Conservation (phyloP, 2,113 vertebrate species). For the Hiodon alosoides region DNA sequence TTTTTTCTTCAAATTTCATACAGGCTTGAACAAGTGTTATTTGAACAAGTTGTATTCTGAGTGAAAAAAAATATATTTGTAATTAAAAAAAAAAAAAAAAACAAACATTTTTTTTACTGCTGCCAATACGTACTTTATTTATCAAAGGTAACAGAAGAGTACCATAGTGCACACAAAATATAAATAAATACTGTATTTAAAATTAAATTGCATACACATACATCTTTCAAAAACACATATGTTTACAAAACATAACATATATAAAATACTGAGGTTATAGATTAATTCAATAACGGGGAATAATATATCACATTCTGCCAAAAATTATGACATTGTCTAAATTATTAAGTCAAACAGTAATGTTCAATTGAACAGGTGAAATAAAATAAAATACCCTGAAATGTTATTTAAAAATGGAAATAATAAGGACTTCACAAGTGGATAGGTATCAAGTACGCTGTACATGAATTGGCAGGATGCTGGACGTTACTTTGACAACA, state of each 20-base stretch:
- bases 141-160: slow-evolving; percentile 51
- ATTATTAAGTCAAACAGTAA: too few relatives aligned
- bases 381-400: background rate
- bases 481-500: slow-evolving; percentile 56
- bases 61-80: background rate
- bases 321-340: too few relatives aligned
- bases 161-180: slow-evolving; percentile 45
- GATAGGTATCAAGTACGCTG: slow-evolving; percentile 37
- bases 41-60: too few relatives aligned
- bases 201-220: slow-evolving; percentile 42
- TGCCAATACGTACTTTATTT: slow-evolving; percentile 7
- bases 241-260: slow-evolving; percentile 42
- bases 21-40: too few relatives aligned
- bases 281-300: slow-evolving; percentile 1
- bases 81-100: too few relatives aligned
- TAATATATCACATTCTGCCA: too few relatives aligned
- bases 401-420: slow-evolving; percentile 10
- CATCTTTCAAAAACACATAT: slow-evolving; percentile 35
- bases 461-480: slow-evolving; percentile 9
- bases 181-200: slow-evolving; percentile 35
- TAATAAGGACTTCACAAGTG: slow-evolving; percentile 37
- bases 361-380: too few relatives aligned
- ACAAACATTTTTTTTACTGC: too few relatives aligned
- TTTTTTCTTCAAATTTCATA: too few relatives aligned
- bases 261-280: slow-evolving; percentile 53